A percentile compares a stretch with the other conserved stretches of the same genome.
Evolutionary conservation across 2,888 invertebrate genomes (phyloP).

Genomic region (Synergus laeviventris): DNA sequence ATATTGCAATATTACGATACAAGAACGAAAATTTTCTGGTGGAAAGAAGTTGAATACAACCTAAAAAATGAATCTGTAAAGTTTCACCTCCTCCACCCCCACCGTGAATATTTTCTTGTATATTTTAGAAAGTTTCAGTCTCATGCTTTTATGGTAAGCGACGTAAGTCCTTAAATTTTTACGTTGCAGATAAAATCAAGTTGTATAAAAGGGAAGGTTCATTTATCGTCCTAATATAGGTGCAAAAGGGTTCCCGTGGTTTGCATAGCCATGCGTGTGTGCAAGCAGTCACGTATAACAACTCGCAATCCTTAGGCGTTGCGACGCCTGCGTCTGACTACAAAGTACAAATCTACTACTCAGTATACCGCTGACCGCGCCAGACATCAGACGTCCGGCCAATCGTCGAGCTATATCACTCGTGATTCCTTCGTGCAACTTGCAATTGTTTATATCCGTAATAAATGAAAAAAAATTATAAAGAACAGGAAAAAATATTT

Average conservation of each 20-base stretch:
- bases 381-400: conserved; percentile 63
- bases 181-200: neutral
- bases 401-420: conserved; percentile 54
- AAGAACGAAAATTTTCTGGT: no score
- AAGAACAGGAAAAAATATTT: neutral
- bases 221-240: conserved; percentile 4
- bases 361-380: conserved; percentile 70
- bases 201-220: neutral
- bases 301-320: conserved; percentile 44
- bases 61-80: no score
- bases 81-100: no score
- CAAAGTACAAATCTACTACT: conserved; percentile 35
- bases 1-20: no score
- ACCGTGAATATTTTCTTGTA: no score
- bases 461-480: neutral
- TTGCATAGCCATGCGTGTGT: conserved; percentile 15
- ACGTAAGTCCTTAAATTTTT: neutral
- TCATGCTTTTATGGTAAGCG: neutral
- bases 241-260: conserved; percentile 5
- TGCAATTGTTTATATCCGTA: neutral
- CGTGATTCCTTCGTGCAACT: neutral
- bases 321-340: conserved; percentile 65
- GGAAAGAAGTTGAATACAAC: no score
- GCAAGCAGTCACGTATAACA: conserved; percentile 9
- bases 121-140: no score